phyloP scores from a whole-genome alignment of 1,140 invertebrate species.

The Ganaspis sp. region DNA sequence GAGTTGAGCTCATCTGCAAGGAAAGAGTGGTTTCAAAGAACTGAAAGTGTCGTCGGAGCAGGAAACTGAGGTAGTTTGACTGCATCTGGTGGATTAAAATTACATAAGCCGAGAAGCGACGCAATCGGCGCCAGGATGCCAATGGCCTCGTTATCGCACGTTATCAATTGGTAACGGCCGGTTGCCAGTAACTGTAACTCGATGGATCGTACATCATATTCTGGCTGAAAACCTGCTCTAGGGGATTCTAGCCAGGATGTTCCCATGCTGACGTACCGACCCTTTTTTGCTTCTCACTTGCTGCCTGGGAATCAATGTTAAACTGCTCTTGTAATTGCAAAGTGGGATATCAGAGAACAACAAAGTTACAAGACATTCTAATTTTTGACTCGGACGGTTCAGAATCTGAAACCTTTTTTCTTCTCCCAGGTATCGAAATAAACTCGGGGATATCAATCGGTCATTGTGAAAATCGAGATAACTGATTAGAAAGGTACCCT shows the following conservation, averaged over 20 bases:
- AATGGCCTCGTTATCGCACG: conserved; percentile 65
- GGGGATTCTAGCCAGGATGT: conserved; percentile 61
- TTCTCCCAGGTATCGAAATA: no score
- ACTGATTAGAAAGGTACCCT: background rate
- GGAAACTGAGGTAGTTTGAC: conserved; percentile 14
- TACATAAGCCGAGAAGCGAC: conserved; percentile 25
- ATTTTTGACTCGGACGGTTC: no score
- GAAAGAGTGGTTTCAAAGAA: background rate
- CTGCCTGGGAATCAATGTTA: conserved; percentile 62
- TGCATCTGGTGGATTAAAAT: conserved; percentile 10
- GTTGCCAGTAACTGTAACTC: conserved; percentile 68
- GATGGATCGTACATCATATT: conserved; percentile 67
- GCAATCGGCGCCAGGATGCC: conserved; percentile 52
- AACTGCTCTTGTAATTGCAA: conserved; percentile 54
- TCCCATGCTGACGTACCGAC: conserved; percentile 61
- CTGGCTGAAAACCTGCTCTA: conserved; percentile 57
- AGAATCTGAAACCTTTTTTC: no score
- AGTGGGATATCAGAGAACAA: conserved; percentile 53
- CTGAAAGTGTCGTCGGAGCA: conserved; percentile 14
- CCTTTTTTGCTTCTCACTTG: conserved; percentile 57
- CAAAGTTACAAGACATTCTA: no score
- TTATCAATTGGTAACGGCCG: conserved; percentile 68
- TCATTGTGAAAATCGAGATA: background rate
- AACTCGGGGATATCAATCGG: no score
- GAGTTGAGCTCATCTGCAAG: no score